phyloP scores from a whole-genome alignment of 2,888 invertebrate species.

The Mythimna vitellina region DNA sequence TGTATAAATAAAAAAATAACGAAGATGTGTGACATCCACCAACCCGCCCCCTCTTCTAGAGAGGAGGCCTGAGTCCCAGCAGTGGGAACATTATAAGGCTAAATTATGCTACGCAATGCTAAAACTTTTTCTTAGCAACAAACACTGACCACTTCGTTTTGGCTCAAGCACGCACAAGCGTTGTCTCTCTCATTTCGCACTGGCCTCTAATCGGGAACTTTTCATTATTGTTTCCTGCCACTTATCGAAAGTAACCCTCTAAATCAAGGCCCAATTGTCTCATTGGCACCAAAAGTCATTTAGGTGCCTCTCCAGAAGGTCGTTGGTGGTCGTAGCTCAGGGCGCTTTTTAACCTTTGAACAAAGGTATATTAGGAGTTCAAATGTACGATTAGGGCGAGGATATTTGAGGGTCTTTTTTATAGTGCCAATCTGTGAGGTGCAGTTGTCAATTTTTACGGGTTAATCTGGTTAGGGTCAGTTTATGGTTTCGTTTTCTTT shows the following conservation, averaged over 20 bases:
- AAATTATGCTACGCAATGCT: no score
- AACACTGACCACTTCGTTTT: background rate
- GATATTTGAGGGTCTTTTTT: constrained; percentile 49
- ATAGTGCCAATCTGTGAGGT: constrained; percentile 34
- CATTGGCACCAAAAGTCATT: constrained; percentile 74
- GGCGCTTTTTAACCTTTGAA: constrained; percentile 65
- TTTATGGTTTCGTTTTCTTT: constrained; percentile 32
- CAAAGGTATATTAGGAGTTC: constrained; percentile 61
- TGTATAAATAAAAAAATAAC: no score
- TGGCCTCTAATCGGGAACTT: constrained; percentile 53
- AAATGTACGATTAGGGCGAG: constrained; percentile 56
- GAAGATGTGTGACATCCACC: no score
- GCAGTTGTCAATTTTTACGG: constrained; percentile 52
- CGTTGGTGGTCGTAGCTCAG: constrained; percentile 52
- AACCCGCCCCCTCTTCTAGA: no score
- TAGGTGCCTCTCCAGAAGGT: constrained; percentile 61
- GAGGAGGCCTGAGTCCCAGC: no score
- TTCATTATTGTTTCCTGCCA: constrained; percentile 67
- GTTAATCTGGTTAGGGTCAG: constrained; percentile 36
- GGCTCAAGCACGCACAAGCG: background rate
- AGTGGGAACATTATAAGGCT: no score
- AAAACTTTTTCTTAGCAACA: constrained; percentile 20
- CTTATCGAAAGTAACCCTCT: constrained; percentile 71
- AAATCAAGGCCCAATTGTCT: constrained; percentile 80
- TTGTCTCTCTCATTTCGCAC: constrained; percentile 34